Evolutionary conservation across 2,113 vertebrate genomes (phyloP).

Genomic region (Nycticorax nycticorax): DNA sequence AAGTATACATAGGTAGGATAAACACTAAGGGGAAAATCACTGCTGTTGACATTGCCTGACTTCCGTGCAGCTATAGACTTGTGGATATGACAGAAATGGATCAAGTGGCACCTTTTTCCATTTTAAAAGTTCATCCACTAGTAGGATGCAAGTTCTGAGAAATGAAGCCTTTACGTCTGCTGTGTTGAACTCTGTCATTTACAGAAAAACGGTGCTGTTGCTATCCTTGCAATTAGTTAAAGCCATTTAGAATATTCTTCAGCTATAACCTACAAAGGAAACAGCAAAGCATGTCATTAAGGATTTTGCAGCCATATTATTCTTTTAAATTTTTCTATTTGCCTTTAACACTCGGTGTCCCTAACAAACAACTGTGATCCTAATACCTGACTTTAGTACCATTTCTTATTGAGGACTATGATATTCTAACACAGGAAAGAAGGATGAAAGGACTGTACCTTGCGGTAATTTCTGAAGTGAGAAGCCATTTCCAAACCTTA

Average conservation of each 20-base stretch:
- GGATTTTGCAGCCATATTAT: neutral
- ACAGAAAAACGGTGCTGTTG: neutral
- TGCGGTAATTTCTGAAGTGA: neutral
- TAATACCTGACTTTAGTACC: neutral
- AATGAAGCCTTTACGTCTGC: neutral
- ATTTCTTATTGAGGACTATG: neutral
- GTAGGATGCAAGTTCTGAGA: neutral
- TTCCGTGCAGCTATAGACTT: neutral
- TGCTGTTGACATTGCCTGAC: neutral
- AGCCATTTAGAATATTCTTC: neutral
- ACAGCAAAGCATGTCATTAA: neutral
- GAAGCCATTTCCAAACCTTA: neutral
- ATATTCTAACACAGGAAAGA: neutral
- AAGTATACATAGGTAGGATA: neutral
- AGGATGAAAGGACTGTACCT: neutral
- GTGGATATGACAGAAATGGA: neutral
- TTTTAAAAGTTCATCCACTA: neutral
- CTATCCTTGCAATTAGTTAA: neutral
- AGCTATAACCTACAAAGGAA: neutral
- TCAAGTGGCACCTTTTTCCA: neutral
- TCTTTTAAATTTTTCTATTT: conserved; percentile 35
- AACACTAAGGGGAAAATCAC: neutral
- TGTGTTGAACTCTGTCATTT: fast-evolving
- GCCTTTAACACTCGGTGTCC: neutral
- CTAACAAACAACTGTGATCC: neutral